Percentiles rank a stretch among this genome's conserved stretches.
Conservation (phyloP, 2,797 vertebrate genomes). For the Urocyon cinereoargenteus region DNA sequence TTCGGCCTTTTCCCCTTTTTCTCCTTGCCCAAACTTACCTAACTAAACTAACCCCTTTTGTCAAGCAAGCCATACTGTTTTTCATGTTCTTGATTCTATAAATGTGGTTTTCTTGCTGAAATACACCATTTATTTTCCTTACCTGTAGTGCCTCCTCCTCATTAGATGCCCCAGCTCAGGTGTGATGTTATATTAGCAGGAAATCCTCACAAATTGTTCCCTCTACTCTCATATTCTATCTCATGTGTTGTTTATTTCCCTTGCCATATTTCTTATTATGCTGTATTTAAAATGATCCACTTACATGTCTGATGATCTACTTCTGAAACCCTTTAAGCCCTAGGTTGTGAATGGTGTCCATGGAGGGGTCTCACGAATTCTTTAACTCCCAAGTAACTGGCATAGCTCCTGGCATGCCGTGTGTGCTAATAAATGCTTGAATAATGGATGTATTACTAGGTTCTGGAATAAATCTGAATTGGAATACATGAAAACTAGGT, state of each 20-base stretch:
- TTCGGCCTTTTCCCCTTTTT: not conserved
- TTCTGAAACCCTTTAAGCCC: accelerated
- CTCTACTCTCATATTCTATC: not conserved
- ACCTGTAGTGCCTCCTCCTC: not conserved
- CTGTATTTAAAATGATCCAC: not conserved
- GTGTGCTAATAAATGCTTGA: not conserved
- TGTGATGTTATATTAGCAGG: not conserved
- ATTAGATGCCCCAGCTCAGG: not conserved
- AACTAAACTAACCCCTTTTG: not conserved
- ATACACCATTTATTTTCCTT: not conserved
- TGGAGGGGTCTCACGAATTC: not conserved
- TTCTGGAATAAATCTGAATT: not conserved
- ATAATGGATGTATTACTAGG: not conserved
- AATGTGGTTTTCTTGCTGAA: not conserved
- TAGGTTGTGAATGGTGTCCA: not conserved
- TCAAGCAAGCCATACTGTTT: not conserved
- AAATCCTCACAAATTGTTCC: not conserved
- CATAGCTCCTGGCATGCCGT: not conserved
- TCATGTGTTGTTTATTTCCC: not conserved
- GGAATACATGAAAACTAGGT: not conserved
- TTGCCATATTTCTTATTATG: not conserved
- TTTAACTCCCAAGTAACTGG: not conserved
- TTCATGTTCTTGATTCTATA: not conserved
- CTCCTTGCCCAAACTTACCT: not conserved
- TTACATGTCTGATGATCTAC: not conserved